phyloP scores from a whole-genome alignment of 2,797 vertebrate species.

The Clarias laeviceps region DNA sequence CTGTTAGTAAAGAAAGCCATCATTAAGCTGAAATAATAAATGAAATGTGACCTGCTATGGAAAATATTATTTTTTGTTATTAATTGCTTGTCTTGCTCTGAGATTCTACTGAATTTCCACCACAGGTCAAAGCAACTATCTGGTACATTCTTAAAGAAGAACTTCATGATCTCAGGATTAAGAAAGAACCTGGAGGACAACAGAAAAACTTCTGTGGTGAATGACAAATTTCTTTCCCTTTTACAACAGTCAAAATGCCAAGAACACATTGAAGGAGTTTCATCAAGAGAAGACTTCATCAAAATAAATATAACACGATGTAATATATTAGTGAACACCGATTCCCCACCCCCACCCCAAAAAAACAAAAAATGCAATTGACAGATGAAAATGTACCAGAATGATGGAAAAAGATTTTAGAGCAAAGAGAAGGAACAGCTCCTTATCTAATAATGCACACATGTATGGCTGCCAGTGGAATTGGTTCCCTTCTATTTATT shows the following conservation, averaged over 20 bases:
- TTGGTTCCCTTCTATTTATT: neutral
- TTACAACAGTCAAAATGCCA: neutral
- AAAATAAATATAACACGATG: neutral
- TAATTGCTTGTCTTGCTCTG: too few relatives aligned
- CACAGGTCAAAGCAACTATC: neutral
- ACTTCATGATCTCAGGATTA: neutral
- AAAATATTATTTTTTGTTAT: too few relatives aligned
- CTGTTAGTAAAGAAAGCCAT: slow-evolving; percentile 53
- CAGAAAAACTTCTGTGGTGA: neutral
- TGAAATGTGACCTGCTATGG: too few relatives aligned
- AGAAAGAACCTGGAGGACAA: neutral
- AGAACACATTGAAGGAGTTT: neutral
- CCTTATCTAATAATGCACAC: neutral
- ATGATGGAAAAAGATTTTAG: neutral
- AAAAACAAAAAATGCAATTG: neutral
- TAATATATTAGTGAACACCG: neutral
- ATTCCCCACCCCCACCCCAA: neutral
- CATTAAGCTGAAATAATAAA: slow-evolving; percentile 45
- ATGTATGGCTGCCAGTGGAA: neutral
- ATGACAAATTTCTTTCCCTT: too few relatives aligned
- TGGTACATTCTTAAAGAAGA: neutral
- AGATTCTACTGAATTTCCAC: too few relatives aligned
- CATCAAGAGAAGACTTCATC: too few relatives aligned
- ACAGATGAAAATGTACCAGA: neutral
- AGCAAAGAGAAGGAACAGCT: neutral